Conservation (phyloP, 1,140 invertebrate species). For the Cherax quadricarinatus region DNA sequence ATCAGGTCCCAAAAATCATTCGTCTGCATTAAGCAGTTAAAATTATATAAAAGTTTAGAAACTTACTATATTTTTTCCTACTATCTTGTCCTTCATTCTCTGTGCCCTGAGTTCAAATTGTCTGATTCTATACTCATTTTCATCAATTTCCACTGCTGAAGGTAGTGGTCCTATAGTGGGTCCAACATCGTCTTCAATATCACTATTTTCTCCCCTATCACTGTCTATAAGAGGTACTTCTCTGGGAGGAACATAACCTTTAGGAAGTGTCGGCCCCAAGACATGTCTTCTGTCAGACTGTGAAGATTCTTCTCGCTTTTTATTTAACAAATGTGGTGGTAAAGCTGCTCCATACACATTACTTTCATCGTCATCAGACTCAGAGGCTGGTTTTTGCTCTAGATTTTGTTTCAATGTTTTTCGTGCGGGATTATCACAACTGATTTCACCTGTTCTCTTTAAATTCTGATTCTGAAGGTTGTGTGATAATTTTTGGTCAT, state of each 20-base stretch:
- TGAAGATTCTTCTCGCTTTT: neutral
- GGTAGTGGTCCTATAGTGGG: constrained; percentile 22
- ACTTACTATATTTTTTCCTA: constrained; percentile 36
- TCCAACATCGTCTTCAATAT: constrained; percentile 2
- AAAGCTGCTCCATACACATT: constrained; percentile 19
- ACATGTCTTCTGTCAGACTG: neutral
- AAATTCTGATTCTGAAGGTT: neutral
- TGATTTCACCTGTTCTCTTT: neutral
- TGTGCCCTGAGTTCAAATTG: constrained; percentile 28
- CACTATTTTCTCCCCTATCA: neutral
- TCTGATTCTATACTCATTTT: constrained; percentile 18
- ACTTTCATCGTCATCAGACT: neutral
- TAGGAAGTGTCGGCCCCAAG: constrained; percentile 20
- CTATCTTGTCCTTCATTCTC: constrained; percentile 42
- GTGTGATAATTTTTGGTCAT: neutral
- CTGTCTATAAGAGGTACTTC: neutral
- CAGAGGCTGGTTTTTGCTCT: neutral
- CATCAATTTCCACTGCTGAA: neutral
- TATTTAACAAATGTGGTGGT: constrained; percentile 38
- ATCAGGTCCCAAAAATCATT: neutral
- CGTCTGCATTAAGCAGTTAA: neutral
- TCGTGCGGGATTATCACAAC: neutral
- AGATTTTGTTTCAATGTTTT: neutral
- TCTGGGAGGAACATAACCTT: constrained; percentile 14
- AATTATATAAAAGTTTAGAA: neutral